phyloP scores from a whole-genome alignment of 2,797 vertebrate species.

The Morelia viridis region DNA sequence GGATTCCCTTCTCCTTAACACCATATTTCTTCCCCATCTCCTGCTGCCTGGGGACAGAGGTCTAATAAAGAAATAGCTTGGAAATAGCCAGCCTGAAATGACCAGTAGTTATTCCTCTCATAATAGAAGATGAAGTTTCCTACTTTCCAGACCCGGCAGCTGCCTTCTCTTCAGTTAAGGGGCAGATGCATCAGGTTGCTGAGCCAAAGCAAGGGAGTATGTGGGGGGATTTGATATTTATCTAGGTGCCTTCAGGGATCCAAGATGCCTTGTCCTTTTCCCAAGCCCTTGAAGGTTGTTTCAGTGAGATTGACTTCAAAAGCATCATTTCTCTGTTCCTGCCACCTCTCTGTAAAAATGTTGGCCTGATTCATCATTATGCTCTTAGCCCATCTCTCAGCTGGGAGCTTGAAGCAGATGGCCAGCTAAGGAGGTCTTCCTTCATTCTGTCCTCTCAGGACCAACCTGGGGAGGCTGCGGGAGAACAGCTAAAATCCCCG shows the following conservation, averaged over 20 bases:
- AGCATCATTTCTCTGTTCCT: neutral
- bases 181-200: slow-evolving; percentile 49
- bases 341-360: neutral
- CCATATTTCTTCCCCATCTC: neutral
- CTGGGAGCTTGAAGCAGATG: no score
- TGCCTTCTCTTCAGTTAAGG: slow-evolving; percentile 63
- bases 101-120: slow-evolving; percentile 54
- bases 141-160: slow-evolving; percentile 57
- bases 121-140: slow-evolving; percentile 65
- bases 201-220: slow-evolving; percentile 41
- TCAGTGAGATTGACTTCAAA: neutral
- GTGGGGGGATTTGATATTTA: slow-evolving; percentile 8
- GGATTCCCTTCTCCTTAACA: slow-evolving; percentile 43
- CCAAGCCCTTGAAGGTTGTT: no score
- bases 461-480: no score
- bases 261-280: neutral
- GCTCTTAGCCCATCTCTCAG: no score
- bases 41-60: slow-evolving; percentile 56
- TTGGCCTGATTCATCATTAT: neutral
- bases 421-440: no score
- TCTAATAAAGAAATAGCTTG: slow-evolving; percentile 60
- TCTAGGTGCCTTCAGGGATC: slow-evolving; percentile 19
- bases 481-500: neutral
- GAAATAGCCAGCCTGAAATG: slow-evolving; percentile 58
- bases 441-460: no score